Evolutionary conservation across 1,140 invertebrate genomes (phyloP).

Genomic region (Plectrocnemia conspersa): DNA sequence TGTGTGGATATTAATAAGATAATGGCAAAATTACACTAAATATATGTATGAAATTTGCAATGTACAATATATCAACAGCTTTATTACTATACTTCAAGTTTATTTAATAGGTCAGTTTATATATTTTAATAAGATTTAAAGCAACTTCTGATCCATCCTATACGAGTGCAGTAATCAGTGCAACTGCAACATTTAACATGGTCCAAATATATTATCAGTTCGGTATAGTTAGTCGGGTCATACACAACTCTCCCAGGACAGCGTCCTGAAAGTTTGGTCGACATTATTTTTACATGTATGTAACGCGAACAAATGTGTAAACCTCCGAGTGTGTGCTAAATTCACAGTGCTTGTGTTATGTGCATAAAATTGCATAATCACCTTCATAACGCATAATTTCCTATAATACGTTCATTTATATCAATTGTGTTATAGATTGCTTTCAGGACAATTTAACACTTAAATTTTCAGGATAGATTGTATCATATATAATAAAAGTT

Average conservation of each 20-base stretch:
- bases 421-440: neutral
- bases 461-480: neutral
- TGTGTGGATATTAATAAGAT: too few species aligned
- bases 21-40: neutral
- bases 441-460: neutral
- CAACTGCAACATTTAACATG: conserved; percentile 11
- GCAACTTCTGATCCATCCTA: conserved; percentile 3
- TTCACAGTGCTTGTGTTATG: neutral
- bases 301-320: neutral
- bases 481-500: neutral
- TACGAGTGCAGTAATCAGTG: neutral
- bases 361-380: neutral
- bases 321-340: neutral
- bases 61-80: neutral
- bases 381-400: neutral
- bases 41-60: neutral
- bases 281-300: neutral
- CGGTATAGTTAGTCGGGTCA: conserved; percentile 10
- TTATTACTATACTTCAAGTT: conserved; percentile 4
- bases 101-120: conserved; percentile 1
- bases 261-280: neutral
- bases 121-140: conserved; percentile 7
- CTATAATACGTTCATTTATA: neutral
- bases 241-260: conserved; percentile 6
- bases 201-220: conserved; percentile 13